Percentiles rank a stretch among this genome's conserved stretches.
Evolutionary conservation across 2,113 vertebrate species (phyloP).

Genomic region (Tor tambroides): DNA sequence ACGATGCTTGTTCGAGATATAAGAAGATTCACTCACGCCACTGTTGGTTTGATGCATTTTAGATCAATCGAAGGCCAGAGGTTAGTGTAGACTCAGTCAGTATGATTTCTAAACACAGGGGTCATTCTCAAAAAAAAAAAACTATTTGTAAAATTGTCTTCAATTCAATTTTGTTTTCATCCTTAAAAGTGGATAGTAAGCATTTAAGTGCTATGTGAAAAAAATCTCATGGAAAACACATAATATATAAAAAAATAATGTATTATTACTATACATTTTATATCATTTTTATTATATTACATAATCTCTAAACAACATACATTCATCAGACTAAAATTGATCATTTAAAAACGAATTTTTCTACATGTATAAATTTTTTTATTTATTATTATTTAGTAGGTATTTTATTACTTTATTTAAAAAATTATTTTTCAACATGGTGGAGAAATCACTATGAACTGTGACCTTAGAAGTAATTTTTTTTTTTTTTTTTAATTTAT

Average conservation of each 20-base stretch:
- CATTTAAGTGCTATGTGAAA: not conserved
- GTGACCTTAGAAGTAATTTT: not conserved
- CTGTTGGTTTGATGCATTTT: not conserved
- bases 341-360: no score
- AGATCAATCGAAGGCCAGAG: not conserved
- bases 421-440: no score
- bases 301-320: not conserved
- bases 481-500: not conserved
- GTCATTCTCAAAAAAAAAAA: not conserved
- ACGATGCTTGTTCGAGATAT: not conserved
- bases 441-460: not conserved
- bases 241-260: no score
- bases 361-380: no score
- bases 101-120: not conserved
- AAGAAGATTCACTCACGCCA: constrained; percentile 10
- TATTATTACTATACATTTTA: no score
- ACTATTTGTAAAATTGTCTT: no score
- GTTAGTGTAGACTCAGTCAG: not conserved
- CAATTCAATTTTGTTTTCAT: not conserved
- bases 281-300: no score
- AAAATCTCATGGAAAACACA: no score
- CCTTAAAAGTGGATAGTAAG: not conserved
- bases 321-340: not conserved
- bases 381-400: no score
- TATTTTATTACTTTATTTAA: no score